Evolutionary conservation across 1,140 invertebrate genomes (phyloP).

Genomic region (Scaptomyza hsui): DNA sequence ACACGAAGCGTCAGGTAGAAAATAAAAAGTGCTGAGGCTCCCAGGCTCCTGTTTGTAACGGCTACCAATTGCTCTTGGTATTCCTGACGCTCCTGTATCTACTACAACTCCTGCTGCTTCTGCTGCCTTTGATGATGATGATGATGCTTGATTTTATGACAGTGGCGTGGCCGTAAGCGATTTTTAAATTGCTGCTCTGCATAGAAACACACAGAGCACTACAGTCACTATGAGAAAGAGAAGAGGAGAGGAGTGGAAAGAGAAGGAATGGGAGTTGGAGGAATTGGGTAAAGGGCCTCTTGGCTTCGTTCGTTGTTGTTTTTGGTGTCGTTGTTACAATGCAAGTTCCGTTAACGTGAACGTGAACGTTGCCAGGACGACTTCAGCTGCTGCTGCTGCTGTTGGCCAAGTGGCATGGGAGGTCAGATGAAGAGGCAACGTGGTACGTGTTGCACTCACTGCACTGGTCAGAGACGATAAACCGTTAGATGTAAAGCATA

Average conservation of each 20-base stretch:
- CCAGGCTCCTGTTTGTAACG: neutral
- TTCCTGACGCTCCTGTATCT: neutral
- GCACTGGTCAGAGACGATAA: conserved; percentile 63
- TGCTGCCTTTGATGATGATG: conserved; percentile 38
- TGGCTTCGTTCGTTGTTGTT: neutral
- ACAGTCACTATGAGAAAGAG: conserved; percentile 15
- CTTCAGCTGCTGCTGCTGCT: conserved; percentile 1
- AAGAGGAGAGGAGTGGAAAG: conserved; percentile 14
- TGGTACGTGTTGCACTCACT: conserved; percentile 62
- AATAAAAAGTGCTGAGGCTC: conserved; percentile 1
- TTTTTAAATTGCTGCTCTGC: conserved; percentile 75
- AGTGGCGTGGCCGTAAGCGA: conserved; percentile 72
- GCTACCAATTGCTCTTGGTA: neutral
- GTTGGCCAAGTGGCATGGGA: conserved; percentile 2
- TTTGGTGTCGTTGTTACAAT: conserved; percentile 14
- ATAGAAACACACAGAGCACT: conserved; percentile 33
- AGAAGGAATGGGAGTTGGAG: neutral
- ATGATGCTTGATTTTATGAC: conserved; percentile 71
- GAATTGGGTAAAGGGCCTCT: conserved; percentile 11
- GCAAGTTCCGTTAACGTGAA: conserved; percentile 11
- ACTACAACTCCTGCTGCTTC: conserved; percentile 1
- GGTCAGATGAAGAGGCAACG: neutral
- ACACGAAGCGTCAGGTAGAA: conserved; percentile 55
- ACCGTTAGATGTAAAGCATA: conserved; percentile 63
- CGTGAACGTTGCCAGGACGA: neutral